Conservation (phyloP, 1,140 invertebrate species). For the Atta texana region DNA sequence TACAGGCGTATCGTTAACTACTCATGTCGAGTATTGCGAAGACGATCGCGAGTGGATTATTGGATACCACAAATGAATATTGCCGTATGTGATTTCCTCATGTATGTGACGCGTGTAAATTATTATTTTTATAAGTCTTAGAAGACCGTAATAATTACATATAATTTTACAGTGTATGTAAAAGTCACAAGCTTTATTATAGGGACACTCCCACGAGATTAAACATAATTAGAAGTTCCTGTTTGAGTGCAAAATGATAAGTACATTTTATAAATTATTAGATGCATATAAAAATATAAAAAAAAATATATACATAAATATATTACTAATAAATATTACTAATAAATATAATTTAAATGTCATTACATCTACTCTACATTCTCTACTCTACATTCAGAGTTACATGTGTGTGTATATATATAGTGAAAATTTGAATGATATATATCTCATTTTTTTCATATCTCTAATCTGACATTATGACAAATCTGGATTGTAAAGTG, state of each 20-base stretch:
- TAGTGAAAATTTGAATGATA: not conserved
- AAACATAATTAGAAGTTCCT: not conserved
- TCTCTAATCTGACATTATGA: conserved; percentile 11
- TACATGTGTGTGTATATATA: not conserved
- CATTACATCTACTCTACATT: not conserved
- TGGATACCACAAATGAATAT: not conserved
- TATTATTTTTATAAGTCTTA: not conserved
- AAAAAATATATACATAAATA: not conserved
- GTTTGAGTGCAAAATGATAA: not conserved
- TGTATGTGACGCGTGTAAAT: not conserved
- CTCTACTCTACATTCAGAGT: no score
- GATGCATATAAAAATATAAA: not conserved
- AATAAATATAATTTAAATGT: not conserved
- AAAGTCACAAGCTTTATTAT: not conserved
- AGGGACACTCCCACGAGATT: not conserved
- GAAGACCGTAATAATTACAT: not conserved
- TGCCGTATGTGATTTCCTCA: not conserved
- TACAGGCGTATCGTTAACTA: conserved; percentile 12
- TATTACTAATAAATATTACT: no score
- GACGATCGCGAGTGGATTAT: not conserved
- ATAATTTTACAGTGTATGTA: not conserved
- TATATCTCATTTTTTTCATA: not conserved
- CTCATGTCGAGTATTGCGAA: conserved; percentile 38
- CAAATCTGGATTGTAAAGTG: conserved; percentile 47
- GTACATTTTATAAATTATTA: not conserved